Conservation (phyloP, 2,113 vertebrate genomes). For the Chrysemys picta region DNA sequence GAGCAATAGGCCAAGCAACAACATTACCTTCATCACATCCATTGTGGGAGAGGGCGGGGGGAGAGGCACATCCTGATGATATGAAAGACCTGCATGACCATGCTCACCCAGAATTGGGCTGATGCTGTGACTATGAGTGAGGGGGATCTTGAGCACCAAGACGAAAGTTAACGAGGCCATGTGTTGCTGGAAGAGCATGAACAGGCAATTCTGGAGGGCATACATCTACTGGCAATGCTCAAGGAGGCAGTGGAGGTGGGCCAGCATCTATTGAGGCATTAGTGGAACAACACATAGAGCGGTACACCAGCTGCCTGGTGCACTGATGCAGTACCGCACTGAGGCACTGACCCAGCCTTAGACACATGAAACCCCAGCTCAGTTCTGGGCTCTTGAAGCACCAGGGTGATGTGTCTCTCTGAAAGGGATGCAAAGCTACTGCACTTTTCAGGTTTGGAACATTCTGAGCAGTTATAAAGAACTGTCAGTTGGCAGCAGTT, state of each 20-base stretch:
- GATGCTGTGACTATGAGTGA: neutral
- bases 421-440: neutral
- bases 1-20: neutral
- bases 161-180: neutral
- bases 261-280: neutral
- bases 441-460: neutral
- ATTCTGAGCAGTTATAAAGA: accelerated
- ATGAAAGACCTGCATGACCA: neutral
- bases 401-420: neutral
- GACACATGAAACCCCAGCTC: neutral
- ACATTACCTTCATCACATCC: neutral
- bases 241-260: neutral
- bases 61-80: neutral
- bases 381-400: neutral
- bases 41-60: neutral
- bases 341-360: neutral
- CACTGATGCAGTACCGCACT: neutral
- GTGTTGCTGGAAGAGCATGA: neutral
- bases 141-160: neutral
- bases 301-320: neutral
- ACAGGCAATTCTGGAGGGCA: neutral
- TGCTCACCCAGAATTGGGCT: neutral
- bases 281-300: neutral
- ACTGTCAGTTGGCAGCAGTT: neutral
- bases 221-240: neutral